Base-by-base conservation (phyloP, 2,888 invertebrate genomes). In the Arenicola marina region DNA sequence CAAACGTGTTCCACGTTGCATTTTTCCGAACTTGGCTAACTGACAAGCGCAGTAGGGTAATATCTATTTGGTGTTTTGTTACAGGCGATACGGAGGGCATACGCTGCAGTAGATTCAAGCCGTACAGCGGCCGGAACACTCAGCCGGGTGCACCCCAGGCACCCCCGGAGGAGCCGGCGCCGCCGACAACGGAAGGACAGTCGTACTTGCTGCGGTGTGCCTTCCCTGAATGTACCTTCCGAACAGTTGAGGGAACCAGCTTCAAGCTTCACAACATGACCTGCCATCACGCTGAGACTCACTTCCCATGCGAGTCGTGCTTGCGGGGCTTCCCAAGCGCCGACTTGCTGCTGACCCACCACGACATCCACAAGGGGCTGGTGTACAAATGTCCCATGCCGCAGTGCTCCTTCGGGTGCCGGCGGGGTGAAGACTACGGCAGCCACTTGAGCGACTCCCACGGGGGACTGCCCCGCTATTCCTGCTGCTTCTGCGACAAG, bases 191-290 rank as follows among this genome's bases (percentile, higher is more conserved):
- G n/a, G n/a, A n/a, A n/a, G n/a, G n/a, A n/a, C n/a, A n/a, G n/a
- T n/a, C n/a, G n/a, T 48, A n/a, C 18, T 24, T 24, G 48, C 7
- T 48, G 26, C 11, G 24, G 48, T 63, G 63, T 33, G 63, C 55
- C 2, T 26, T 63, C 18, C 24, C 29, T 2, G 55, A 31, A 0
- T 63, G 63, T 31, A 18, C 18, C 26, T 61, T 55, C 26, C 21
- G 24, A 28, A 38, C 28, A 15, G 46, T 2, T n/a, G 45, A 61
- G 18, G 54, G 28, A 15, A 31, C 28, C 38, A 28, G 43, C 18
- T 63, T 63, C 21, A 34, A 48, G 32, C n/a, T 60, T 4, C 63
- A 63, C 56, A 29, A 34, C 28, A 54, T 61, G 33, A 34, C 33
- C 24, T 55, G 56, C 26, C 63, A 63, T 28, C 24, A 59, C n/a